Percentiles rank a stretch among this genome's conserved stretches.
These are phyloP conservation scores for Drosophila oshimai DNA, from an alignment of 1,140 invertebrate genomes.

Conservation along the genomic window DNA sequence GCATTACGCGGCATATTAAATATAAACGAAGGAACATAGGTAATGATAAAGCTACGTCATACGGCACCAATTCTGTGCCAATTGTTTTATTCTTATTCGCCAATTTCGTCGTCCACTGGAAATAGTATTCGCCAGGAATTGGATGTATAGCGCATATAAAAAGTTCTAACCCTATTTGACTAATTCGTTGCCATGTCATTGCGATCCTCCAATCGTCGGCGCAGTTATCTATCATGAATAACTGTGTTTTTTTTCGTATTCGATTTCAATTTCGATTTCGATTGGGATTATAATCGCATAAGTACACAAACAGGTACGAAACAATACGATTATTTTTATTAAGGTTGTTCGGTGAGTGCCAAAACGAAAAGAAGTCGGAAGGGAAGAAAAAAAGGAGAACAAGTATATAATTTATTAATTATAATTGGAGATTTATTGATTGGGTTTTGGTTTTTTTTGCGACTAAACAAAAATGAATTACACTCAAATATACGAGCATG, in stretches of 20 bases:
- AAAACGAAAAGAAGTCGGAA: neutral
- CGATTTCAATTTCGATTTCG: neutral
- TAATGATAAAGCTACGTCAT: slow-evolving; percentile 97
- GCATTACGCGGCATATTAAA: slow-evolving; percentile 99
- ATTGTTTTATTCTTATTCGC: slow-evolving; percentile 94
- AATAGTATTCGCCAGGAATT: slow-evolving; percentile 97
- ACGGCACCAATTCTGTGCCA: slow-evolving; percentile 92
- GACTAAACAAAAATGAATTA: slow-evolving; percentile 79
- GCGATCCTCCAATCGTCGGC: slow-evolving; percentile 99
- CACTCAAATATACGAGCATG: slow-evolving; percentile 79
- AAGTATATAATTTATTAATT: slow-evolving; percentile 71
- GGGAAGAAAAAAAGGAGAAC: slow-evolving; percentile 27
- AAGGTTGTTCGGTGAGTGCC: neutral
- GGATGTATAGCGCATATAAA: slow-evolving; percentile 98
- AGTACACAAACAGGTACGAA: neutral
- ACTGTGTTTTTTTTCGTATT: slow-evolving; percentile 84
- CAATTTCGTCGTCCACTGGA: slow-evolving; percentile 97
- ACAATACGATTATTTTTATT: slow-evolving; percentile 11
- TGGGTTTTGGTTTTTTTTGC: slow-evolving; percentile 55
- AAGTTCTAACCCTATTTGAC: slow-evolving; percentile 96
- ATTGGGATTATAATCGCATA: slow-evolving; percentile 19
- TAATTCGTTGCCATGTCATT: slow-evolving; percentile 98
- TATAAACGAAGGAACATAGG: slow-evolving; percentile 99
- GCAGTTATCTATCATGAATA: slow-evolving; percentile 99
- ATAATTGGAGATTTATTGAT: slow-evolving; percentile 76